phyloP scores from a whole-genome alignment of 2,797 vertebrate genomes.

The Carcharodon carcharias region DNA sequence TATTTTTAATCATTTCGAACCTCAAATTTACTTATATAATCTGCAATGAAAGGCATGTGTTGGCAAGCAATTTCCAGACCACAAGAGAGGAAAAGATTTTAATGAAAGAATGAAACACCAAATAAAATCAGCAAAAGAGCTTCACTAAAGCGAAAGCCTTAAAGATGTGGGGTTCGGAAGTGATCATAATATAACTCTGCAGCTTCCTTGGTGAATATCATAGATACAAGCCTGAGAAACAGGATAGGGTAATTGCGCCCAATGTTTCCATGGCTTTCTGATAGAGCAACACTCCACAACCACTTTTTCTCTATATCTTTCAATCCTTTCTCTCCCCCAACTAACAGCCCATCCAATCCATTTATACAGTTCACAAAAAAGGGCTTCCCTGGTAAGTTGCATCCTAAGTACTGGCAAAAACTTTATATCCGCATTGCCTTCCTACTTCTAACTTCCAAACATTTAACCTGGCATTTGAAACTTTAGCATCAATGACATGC shows the following conservation, averaged over 20 bases:
- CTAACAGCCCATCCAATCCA: neutral
- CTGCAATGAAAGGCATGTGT: constrained; percentile 25
- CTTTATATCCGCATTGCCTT: neutral
- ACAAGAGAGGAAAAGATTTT: neutral
- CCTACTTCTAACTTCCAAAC: neutral
- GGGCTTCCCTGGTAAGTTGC: neutral
- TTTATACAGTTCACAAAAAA: neutral
- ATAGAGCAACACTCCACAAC: neutral
- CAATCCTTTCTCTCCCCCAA: neutral
- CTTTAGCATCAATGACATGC: neutral
- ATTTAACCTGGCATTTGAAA: neutral
- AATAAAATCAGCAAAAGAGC: constrained; percentile 1
- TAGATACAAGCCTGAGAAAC: neutral
- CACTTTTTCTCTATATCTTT: neutral
- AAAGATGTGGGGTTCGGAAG: constrained; percentile 7
- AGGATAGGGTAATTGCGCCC: neutral
- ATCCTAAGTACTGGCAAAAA: neutral
- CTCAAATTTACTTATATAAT: neutral
- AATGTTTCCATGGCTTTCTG: neutral
- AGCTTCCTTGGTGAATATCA: neutral
- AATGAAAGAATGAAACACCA: constrained; percentile 29
- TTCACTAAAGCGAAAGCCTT: neutral
- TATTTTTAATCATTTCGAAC: neutral
- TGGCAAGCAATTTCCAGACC: neutral
- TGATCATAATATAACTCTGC: neutral